Percentiles rank a stretch among this genome's conserved stretches.
Evolutionary conservation across 2,888 invertebrate species (phyloP).

Genomic region (Eudasyphora cyanicolor): DNA sequence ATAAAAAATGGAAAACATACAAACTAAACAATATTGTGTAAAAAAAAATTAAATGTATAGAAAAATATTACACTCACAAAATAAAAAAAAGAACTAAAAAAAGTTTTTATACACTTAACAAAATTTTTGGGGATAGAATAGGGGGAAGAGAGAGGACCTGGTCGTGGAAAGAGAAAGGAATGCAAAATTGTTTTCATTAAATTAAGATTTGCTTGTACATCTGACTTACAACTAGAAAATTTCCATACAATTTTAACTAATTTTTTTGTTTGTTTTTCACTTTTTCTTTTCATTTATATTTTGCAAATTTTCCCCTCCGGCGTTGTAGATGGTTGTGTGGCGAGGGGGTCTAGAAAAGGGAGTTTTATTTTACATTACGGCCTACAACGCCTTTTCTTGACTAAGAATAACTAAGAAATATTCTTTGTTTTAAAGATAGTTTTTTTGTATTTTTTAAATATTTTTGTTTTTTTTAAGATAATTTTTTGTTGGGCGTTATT

Average conservation of each 20-base stretch:
- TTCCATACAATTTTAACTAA: constrained; percentile 27
- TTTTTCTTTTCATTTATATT: constrained; percentile 22
- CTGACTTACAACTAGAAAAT: constrained; percentile 12
- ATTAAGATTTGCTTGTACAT: constrained; percentile 42
- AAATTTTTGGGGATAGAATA: too few relatives aligned
- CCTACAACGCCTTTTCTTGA: constrained; percentile 1
- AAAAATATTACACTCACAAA: constrained; percentile 52
- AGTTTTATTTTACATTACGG: not conserved
- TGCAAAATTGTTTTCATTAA: constrained; percentile 45
- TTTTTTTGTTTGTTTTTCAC: not conserved
- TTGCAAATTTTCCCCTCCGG: not conserved
- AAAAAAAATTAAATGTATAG: not conserved
- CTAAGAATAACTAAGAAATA: constrained; percentile 49
- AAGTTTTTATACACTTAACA: constrained; percentile 1
- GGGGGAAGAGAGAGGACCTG: not conserved
- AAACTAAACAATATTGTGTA: not conserved
- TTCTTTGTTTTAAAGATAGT: constrained; percentile 38
- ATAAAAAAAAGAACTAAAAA: constrained; percentile 31
- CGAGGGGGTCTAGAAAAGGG: not conserved
- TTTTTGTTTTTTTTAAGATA: constrained; percentile 51
- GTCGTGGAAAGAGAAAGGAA: not conserved
- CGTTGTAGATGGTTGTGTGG: too few relatives aligned
- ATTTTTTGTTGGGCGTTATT: constrained; percentile 66
- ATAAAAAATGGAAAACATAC: constrained; percentile 33
- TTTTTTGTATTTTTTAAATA: constrained; percentile 42